Conservation (phyloP, 2,113 vertebrate species). For the Ammodytes dubius region DNA sequence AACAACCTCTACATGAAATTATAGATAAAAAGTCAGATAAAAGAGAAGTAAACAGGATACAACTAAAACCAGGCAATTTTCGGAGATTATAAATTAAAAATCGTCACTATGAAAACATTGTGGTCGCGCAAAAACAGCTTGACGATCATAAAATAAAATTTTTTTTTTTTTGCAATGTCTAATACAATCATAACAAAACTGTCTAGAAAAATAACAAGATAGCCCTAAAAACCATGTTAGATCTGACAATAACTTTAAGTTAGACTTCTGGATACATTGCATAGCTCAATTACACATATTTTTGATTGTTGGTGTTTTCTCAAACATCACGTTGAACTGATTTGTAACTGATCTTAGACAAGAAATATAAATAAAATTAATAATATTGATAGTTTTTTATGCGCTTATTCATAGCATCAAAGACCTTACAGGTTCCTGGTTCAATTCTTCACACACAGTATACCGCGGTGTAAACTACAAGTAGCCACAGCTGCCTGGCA, state of each 20-base stretch:
- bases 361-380: no score
- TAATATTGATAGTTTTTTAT: no score
- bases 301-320: neutral
- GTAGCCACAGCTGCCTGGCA: no score
- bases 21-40: neutral
- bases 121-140: neutral
- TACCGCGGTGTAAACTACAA: no score
- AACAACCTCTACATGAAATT: neutral
- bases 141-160: neutral
- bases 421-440: no score
- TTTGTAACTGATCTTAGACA: neutral
- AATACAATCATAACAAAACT: no score
- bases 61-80: neutral
- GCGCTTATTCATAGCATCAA: no score
- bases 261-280: neutral
- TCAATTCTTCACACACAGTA: no score
- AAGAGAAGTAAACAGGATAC: neutral
- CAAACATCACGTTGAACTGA: neutral
- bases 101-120: no score
- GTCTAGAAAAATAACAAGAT: neutral
- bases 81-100: neutral
- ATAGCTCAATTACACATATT: neutral
- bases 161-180: no score
- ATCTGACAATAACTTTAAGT: neutral
- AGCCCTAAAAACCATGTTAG: neutral